phyloP scores from a whole-genome alignment of 2,113 vertebrate species.

The Cyanocitta stelleri region DNA sequence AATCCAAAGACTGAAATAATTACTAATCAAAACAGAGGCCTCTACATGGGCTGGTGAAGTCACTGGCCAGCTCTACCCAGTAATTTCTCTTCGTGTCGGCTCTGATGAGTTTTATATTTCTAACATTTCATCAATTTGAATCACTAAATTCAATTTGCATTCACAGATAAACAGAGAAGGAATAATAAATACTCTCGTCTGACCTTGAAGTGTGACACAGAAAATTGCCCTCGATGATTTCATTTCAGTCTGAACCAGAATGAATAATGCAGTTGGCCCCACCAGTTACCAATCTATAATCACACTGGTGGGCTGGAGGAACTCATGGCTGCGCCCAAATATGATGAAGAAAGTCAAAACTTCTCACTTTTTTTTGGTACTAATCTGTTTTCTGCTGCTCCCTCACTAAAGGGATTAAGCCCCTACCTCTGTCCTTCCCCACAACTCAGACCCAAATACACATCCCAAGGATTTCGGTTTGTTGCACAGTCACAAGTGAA shows the following conservation, averaged over 20 bases:
- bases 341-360: background rate
- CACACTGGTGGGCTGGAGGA: background rate
- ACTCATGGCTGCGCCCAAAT: background rate
- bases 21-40: constrained; percentile 49
- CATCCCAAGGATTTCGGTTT: background rate
- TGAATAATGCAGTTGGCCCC: constrained; percentile 62
- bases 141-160: constrained; percentile 76
- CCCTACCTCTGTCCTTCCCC: background rate
- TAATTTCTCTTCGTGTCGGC: constrained; percentile 10
- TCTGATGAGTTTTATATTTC: constrained; percentile 64
- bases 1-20: constrained; percentile 64
- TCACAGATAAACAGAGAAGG: constrained; percentile 75
- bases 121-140: constrained; percentile 65
- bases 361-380: background rate
- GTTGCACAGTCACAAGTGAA: background rate
- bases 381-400: background rate
- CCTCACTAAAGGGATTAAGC: background rate
- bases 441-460: background rate
- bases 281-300: constrained; percentile 26
- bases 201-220: constrained; percentile 73
- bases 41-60: background rate
- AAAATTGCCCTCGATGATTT: constrained; percentile 71
- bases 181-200: constrained; percentile 69
- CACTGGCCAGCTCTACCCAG: constrained; percentile 23
- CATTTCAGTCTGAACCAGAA: constrained; percentile 65